phyloP scores from a whole-genome alignment of 2,797 vertebrate species.

The Ceryle rudis region DNA sequence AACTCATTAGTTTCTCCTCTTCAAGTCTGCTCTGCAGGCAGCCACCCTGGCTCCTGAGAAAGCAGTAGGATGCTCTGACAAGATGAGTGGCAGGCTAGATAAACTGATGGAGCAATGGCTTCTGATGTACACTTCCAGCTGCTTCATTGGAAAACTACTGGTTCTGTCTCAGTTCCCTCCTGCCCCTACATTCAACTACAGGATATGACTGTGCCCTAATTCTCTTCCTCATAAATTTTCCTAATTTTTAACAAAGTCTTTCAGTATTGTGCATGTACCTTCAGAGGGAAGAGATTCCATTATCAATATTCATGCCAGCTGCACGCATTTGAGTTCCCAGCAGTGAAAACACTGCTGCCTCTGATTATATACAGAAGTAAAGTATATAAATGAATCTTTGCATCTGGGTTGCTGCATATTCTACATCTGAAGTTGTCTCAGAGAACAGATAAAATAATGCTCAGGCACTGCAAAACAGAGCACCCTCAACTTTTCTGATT shows the following conservation, averaged over 20 bases:
- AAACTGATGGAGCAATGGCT: not conserved
- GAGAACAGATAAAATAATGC: not conserved
- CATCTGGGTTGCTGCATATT: not conserved
- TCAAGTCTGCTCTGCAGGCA: not conserved
- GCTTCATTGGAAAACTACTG: not conserved
- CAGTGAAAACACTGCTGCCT: not conserved
- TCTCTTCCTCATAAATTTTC: not conserved
- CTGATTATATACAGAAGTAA: not conserved
- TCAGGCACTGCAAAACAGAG: not conserved
- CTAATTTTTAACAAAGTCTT: not conserved
- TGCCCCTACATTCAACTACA: not conserved
- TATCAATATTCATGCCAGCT: not conserved
- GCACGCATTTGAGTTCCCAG: not conserved
- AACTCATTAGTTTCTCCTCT: not conserved
- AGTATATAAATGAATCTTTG: not conserved
- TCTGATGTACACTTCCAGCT: not conserved
- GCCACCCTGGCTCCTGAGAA: not conserved
- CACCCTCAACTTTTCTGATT: not conserved
- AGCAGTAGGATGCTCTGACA: rapidly evolving
- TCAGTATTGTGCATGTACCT: not conserved
- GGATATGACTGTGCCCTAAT: not conserved
- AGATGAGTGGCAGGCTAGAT: rapidly evolving
- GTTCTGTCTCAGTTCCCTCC: not conserved
- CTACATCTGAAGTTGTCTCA: not conserved
- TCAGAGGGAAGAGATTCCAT: not conserved